These are phyloP conservation scores for Thecophora atra DNA, from an alignment of 2,888 invertebrate species.

Conservation along the genomic window DNA sequence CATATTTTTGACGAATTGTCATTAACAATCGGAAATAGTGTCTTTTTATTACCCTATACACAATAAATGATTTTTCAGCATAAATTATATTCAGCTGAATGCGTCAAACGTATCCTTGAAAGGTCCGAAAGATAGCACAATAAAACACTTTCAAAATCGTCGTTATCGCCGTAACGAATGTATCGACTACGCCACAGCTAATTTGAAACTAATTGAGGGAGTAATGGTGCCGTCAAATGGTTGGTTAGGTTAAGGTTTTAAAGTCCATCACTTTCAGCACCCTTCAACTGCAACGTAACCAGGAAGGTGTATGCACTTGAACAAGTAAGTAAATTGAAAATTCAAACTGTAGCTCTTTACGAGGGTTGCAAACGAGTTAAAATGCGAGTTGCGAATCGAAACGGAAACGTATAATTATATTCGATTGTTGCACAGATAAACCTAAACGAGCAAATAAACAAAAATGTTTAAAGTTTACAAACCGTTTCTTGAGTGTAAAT, in stretches of 20 bases:
- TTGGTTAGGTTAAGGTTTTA: conserved; percentile 55
- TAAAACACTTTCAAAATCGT: too few relatives aligned
- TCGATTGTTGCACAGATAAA: conserved; percentile 36
- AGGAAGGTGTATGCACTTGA: conserved; percentile 35
- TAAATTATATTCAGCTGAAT: too few relatives aligned
- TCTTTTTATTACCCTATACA: too few relatives aligned
- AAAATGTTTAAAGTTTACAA: conserved; percentile 40
- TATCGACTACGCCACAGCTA: conserved; percentile 40
- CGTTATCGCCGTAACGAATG: neutral
- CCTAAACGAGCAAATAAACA: conserved; percentile 38
- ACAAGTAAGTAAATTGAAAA: conserved; percentile 35
- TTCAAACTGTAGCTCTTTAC: conserved; percentile 22
- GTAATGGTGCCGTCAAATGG: conserved; percentile 63
- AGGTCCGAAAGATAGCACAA: too few relatives aligned
- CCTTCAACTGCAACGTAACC: conserved; percentile 44
- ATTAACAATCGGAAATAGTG: too few relatives aligned
- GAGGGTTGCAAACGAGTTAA: conserved; percentile 56
- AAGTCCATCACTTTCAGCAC: conserved; percentile 53
- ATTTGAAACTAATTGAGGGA: conserved; percentile 64
- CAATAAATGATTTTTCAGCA: too few relatives aligned
- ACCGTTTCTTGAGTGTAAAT: conserved; percentile 37
- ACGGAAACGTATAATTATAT: conserved; percentile 46
- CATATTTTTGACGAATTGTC: too few relatives aligned
- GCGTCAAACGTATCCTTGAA: too few relatives aligned
- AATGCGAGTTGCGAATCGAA: conserved; percentile 48